Evolutionary conservation across 2,797 vertebrate genomes (phyloP).

Genomic region (Coregonus sp.): DNA sequence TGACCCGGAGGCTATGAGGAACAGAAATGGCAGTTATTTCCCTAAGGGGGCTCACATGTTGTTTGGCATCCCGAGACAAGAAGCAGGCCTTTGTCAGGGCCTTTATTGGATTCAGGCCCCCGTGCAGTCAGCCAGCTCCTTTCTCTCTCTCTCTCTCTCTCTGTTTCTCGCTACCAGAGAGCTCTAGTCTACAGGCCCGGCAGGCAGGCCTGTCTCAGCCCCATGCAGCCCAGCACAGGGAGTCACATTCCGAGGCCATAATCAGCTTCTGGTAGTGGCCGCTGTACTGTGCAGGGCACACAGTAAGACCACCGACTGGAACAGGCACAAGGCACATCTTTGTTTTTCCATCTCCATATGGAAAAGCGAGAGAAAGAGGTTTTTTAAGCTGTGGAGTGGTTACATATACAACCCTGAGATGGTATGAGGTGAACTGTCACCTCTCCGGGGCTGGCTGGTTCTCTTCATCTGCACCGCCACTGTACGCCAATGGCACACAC

Average conservation of each 20-base stretch:
- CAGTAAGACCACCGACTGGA: conserved; percentile 39
- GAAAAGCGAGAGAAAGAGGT: conserved; percentile 5
- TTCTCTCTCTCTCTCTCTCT: conserved; percentile 32
- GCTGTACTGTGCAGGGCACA: conserved; percentile 49
- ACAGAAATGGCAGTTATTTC: conserved; percentile 61
- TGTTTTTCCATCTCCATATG: conserved; percentile 58
- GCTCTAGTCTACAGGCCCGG: conserved; percentile 57
- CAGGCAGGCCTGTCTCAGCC: conserved; percentile 49
- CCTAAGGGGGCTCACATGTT: conserved; percentile 74
- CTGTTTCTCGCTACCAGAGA: conserved; percentile 26
- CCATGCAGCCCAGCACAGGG: conserved; percentile 28
- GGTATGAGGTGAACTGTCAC: conserved; percentile 56
- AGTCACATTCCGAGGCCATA: conserved; percentile 71
- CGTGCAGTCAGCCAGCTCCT: conserved; percentile 38
- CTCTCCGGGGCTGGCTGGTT: conserved; percentile 35
- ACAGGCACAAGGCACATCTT: conserved; percentile 67
- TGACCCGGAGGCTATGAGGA: conserved; percentile 54
- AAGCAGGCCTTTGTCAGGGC: conserved; percentile 72
- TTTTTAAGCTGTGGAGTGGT: conserved; percentile 52
- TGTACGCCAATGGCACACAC: conserved; percentile 25
- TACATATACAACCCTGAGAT: conserved; percentile 36
- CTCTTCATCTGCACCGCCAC: conserved; percentile 50
- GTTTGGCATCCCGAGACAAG: conserved; percentile 69
- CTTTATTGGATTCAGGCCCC: conserved; percentile 76
- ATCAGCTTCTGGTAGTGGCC: conserved; percentile 71